These are phyloP conservation scores for Megalops cyprinoides DNA, from an alignment of 2,797 vertebrate genomes.

Conservation along the genomic window DNA sequence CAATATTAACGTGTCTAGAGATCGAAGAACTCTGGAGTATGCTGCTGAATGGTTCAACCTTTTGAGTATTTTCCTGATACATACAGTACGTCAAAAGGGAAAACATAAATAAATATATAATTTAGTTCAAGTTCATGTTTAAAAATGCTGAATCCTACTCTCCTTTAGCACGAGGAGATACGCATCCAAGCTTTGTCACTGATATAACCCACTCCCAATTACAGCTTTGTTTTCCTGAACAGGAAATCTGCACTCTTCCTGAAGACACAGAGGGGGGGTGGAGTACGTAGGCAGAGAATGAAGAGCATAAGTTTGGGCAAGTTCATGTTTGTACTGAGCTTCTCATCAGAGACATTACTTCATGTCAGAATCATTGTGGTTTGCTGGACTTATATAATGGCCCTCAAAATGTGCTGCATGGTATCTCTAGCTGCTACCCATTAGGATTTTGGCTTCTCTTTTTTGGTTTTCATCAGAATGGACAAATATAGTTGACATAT, in stretches of 20 bases:
- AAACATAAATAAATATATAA: neutral
- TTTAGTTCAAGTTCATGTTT: neutral
- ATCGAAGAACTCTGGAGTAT: neutral
- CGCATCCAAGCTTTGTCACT: neutral
- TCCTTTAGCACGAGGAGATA: neutral
- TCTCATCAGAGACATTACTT: constrained; percentile 21
- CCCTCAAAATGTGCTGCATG: neutral
- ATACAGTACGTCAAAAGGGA: neutral
- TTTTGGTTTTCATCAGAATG: neutral
- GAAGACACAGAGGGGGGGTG: neutral
- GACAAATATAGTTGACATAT: neutral
- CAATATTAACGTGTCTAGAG: neutral
- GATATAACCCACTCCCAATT: neutral
- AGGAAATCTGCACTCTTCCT: constrained; percentile 16
- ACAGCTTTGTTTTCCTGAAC: neutral
- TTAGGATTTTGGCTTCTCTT: neutral
- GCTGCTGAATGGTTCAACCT: neutral
- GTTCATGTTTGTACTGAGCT: neutral
- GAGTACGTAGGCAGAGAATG: neutral
- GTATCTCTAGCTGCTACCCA: neutral
- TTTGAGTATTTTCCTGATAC: neutral
- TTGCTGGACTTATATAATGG: neutral
- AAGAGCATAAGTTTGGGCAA: neutral
- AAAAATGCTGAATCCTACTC: neutral
- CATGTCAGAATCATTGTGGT: constrained; percentile 16